Percentiles rank a stretch among this genome's conserved stretches.
Evolutionary conservation across 2,113 vertebrate genomes (phyloP).

Genomic region (Catagonus wagneri): DNA sequence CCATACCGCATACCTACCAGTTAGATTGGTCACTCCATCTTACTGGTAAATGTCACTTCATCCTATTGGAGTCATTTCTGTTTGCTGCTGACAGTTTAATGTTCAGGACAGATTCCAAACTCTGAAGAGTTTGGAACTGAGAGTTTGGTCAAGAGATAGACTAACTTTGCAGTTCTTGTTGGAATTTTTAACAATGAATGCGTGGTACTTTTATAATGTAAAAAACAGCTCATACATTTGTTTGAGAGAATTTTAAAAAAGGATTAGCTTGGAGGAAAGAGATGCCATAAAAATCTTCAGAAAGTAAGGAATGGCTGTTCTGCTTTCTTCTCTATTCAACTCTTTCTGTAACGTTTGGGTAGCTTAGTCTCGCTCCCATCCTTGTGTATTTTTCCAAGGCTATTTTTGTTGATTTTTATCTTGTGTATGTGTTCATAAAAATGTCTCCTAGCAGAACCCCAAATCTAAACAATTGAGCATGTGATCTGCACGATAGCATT

Average conservation of each 20-base stretch:
- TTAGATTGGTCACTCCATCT: not conserved
- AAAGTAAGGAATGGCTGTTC: not conserved
- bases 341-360: not conserved
- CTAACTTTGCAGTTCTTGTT: conserved; percentile 17
- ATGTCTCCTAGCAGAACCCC: not conserved
- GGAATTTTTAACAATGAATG: conserved; percentile 10
- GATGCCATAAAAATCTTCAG: conserved; percentile 27
- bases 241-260: conserved; percentile 17
- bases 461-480: conserved; percentile 17
- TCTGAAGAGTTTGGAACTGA: conserved; percentile 20
- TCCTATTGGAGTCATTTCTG: conserved; percentile 17
- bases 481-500: not conserved
- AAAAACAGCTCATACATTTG: not conserved
- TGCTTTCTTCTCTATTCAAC: not conserved
- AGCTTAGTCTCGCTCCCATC: not conserved
- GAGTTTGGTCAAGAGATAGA: not conserved
- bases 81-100: conserved; percentile 3
- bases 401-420: conserved; percentile 6
- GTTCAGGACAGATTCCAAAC: not conserved
- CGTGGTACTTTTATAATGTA: not conserved
- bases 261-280: conserved; percentile 20
- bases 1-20: not conserved
- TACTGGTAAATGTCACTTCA: conserved; percentile 1
- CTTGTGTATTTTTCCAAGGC: not conserved
- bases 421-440: conserved; percentile 50